Base-by-base conservation (phyloP, 2,797 vertebrate species). In the Odontamblyopus rebecca region DNA sequence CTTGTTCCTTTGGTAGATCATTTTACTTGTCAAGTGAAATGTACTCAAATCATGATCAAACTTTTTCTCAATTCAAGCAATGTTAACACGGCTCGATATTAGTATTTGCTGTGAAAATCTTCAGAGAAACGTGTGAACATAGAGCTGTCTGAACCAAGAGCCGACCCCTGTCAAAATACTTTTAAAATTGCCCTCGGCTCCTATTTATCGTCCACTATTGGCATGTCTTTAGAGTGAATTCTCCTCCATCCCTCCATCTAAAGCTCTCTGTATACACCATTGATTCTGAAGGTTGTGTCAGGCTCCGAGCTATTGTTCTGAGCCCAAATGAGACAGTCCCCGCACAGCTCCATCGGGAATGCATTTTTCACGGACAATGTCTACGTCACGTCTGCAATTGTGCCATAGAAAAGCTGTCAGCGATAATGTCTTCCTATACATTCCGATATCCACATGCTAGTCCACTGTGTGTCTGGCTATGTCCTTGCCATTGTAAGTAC, bases 331-430 rank as follows among this genome's bases (percentile, higher is more conserved):
- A 86, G 79, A 82, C 83, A 62, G 69, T 86, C 82, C 68, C 86
- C 41, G 79, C 77, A 69, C 76, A 50, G 64, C 77, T 88, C 86
- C 81, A 74, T 66, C 41, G 86, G 88, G 88, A 83, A 82, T 69
- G 85, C 83, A 86, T 91, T 86, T 84, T 86, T 90, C 89, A 87
- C 79, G 78, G 73, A 79, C 83, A 79, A 82, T 83, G 79, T 85
- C 76, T 82, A 68, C 81, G 60, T 87, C 74, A 74, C 67, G 77
- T 11, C 78, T 69, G 80, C 72, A 78, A 82, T 89, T 89, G 78
- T 88, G 57, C 84, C 81, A 79, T 82, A 84, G 86, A 86, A 73
- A 82, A 83, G 86, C 81, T 87, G 82, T 89, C 85, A 72, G 72
- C 82, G 83, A 83, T 82, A 82, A 82, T 71, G 74, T 73, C 67